Evolutionary conservation across 64 coral and sea anemone genomes (phyloP), one percentile per base, ranked within the genome.

Genomic region (Platygyra sinensis): DNA sequence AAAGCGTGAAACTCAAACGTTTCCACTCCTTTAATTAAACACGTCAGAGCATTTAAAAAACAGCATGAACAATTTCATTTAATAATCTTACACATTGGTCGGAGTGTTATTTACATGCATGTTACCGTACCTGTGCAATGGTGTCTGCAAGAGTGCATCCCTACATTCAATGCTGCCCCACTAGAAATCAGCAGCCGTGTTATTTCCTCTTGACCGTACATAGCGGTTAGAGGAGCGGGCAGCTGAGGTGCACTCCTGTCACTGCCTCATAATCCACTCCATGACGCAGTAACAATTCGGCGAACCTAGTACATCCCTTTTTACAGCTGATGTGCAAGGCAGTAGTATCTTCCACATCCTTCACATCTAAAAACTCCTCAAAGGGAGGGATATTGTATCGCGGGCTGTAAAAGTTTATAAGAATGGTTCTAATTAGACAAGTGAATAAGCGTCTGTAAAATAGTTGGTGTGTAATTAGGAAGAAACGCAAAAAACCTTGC

Each of bases 291-390:
- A 92, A 73, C 39, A 86, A 61, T 54, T 86, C 46, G 1, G 65
- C 82, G 4, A 87, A 57, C 59, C 17, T 29, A 29, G 39, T 17
- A 30, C 51, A 75, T 18, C 82, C 82, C 33, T 62, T 64, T 22
- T 17, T n/a, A 52, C 80, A 86, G 57, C 80, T 49, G 38, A 92
- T 54, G 36, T 86, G 81, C 18, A 92, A 33, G 0, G 90, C 72
- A 13, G 90, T 64, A 25, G n/a, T 64, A 72, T 75, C 80, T 20
- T 92, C 90, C 0, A 86, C 74, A 62, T 92, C 90, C 52, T 61
- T 77, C 0, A 30, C 79, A 54, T 92, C 73, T 15, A 92, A 46
- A 59, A 71, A 86, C 42, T 79, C 39, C 28, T 87, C 31, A 92
- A 16, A 51, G 83, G n/a, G n/a, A 62, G 8, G 61, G 9, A 12